These are phyloP conservation scores for Diacarnus erythraeanus DNA, from an alignment of 37 sponge, comb jelly and placozoan species.

Conservation along the genomic window DNA sequence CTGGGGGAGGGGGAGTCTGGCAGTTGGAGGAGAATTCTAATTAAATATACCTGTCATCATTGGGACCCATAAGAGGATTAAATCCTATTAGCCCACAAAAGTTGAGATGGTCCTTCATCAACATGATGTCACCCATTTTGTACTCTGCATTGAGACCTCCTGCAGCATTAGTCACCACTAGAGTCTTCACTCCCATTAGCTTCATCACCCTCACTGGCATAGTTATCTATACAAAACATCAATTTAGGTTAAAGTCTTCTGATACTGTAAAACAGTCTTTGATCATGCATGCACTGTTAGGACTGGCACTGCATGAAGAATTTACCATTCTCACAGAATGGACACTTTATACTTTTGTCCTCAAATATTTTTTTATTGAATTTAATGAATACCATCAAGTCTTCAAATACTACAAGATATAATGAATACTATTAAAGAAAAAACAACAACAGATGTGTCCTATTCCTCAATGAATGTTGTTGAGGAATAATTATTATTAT, in stretches of 20 bases:
- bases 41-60: slow-evolving; percentile 85
- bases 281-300: too few relatives aligned
- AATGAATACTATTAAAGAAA: too few relatives aligned
- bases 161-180: slow-evolving; percentile 97
- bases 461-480: too few relatives aligned
- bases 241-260: not conserved
- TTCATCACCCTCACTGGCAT: slow-evolving; percentile 90
- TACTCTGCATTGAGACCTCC: slow-evolving; percentile 83
- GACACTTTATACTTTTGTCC: too few relatives aligned
- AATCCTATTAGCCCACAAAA: slow-evolving; percentile 81
- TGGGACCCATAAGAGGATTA: slow-evolving; percentile 91
- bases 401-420: too few relatives aligned
- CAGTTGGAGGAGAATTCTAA: slow-evolving; percentile 7
- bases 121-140: slow-evolving; percentile 89
- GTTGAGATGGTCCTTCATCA: slow-evolving; percentile 95
- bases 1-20: slow-evolving; percentile 2
- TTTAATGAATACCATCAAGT: too few relatives aligned
- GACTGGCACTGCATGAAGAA: too few relatives aligned
- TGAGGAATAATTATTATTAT: too few relatives aligned
- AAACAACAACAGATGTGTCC: too few relatives aligned
- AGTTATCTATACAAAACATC: slow-evolving; percentile 53
- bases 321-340: too few relatives aligned
- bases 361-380: too few relatives aligned
- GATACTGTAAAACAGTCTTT: not conserved
- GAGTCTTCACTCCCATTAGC: slow-evolving; percentile 83